Evolutionary conservation across 2,888 invertebrate species (phyloP).

Genomic region (Tetanocera ferruginea): DNA sequence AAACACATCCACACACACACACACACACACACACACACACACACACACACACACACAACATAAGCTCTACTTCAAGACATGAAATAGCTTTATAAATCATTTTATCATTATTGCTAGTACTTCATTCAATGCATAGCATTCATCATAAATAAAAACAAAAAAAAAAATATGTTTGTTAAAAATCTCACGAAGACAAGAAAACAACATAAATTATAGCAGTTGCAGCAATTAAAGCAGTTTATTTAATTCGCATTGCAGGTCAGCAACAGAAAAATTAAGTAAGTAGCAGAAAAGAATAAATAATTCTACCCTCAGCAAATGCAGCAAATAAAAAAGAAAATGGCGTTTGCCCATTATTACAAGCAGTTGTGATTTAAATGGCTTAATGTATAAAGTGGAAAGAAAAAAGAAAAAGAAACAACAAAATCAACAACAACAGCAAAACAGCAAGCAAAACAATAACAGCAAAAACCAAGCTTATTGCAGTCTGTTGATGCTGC

Average conservation of each 20-base stretch:
- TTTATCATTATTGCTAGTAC: not conserved
- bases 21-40: not conserved
- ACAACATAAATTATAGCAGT: not conserved
- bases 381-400: not conserved
- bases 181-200: not conserved
- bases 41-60: not conserved
- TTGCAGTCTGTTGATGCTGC: not conserved
- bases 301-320: not conserved
- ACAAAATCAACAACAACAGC: not conserved
- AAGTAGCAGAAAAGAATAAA: not conserved
- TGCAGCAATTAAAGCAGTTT: not conserved
- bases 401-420: not conserved
- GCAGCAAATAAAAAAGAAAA: conserved; percentile 6
- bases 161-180: not conserved
- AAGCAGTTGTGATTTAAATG: conserved; percentile 23
- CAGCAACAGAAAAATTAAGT: not conserved
- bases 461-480: not conserved
- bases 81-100: not conserved
- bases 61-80: not conserved
- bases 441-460: not conserved
- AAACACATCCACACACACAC: not conserved
- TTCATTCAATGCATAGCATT: not conserved
- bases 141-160: not conserved
- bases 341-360: not conserved
- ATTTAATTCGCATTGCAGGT: not conserved